These are phyloP conservation scores for Ptychadena robeensis DNA, from an alignment of 2,797 vertebrate species.

Conservation along the genomic window DNA sequence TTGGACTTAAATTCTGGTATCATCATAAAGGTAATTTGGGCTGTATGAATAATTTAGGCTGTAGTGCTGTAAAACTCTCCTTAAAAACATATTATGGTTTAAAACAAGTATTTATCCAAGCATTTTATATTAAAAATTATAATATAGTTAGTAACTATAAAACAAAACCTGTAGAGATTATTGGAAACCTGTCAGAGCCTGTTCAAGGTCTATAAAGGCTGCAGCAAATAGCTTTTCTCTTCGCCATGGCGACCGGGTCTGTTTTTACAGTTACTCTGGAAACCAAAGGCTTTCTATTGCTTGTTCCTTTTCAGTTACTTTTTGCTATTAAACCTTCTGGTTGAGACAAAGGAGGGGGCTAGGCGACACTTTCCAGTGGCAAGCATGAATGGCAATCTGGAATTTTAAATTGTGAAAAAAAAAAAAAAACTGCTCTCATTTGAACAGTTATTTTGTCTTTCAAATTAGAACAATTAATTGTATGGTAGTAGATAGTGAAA, in stretches of 20 bases:
- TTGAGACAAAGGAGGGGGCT: slow-evolving; percentile 91
- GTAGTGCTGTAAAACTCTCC: slow-evolving; percentile 1
- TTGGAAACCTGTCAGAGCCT: slow-evolving; percentile 84
- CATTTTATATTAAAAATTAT: slow-evolving; percentile 80
- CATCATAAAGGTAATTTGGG: not conserved
- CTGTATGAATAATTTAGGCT: too few species aligned
- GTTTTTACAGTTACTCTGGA: slow-evolving; percentile 94
- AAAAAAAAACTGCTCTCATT: slow-evolving; percentile 62
- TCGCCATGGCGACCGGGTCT: slow-evolving; percentile 92
- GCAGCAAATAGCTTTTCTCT: slow-evolving; percentile 88
- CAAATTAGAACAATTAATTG: slow-evolving; percentile 8
- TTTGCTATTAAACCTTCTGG: slow-evolving; percentile 87
- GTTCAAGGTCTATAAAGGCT: slow-evolving; percentile 87
- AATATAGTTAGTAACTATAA: slow-evolving; percentile 83
- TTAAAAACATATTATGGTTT: slow-evolving; percentile 20
- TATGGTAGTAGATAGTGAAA: not conserved
- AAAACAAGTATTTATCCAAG: slow-evolving; percentile 70
- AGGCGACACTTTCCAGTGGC: slow-evolving; percentile 84
- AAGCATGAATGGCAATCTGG: slow-evolving; percentile 76
- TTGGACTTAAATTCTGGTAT: not conserved
- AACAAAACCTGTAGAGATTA: slow-evolving; percentile 85
- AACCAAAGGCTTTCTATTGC: slow-evolving; percentile 85
- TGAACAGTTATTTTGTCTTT: not conserved
- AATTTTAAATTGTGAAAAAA: slow-evolving; percentile 63
- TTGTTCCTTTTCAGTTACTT: slow-evolving; percentile 86